Evolutionary conservation across 1,140 invertebrate species (phyloP).

Genomic region (Caenorhabditis tropicalis): DNA sequence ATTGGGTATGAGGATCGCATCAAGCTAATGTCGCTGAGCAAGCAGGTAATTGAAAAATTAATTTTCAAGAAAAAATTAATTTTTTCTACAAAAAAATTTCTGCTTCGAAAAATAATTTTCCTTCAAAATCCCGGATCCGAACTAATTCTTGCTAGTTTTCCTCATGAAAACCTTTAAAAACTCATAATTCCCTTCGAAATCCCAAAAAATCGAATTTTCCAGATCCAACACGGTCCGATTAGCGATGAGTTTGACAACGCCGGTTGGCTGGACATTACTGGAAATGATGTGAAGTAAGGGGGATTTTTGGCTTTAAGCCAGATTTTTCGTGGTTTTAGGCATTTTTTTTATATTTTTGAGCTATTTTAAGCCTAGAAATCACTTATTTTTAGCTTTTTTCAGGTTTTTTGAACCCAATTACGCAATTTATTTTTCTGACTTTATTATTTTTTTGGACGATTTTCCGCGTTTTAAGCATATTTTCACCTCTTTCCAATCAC

Average conservation of each 20-base stretch:
- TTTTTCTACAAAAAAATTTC: background rate
- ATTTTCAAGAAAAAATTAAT: background rate
- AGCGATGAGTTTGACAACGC: constrained; percentile 41
- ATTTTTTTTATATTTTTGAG: too few relatives aligned
- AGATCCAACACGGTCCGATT: constrained; percentile 37
- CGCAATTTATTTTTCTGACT: too few relatives aligned
- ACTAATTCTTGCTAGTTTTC: too few relatives aligned
- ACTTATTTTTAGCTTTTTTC: too few relatives aligned
- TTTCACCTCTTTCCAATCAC: too few relatives aligned
- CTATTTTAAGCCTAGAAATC: too few relatives aligned
- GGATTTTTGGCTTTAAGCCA: background rate
- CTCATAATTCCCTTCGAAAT: too few relatives aligned
- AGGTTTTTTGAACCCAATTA: too few relatives aligned
- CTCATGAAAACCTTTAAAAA: too few relatives aligned
- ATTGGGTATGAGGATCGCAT: constrained; percentile 54
- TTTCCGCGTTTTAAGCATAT: too few relatives aligned
- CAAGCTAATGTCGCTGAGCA: constrained; percentile 54
- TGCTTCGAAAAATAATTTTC: background rate
- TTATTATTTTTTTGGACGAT: too few relatives aligned
- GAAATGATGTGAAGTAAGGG: constrained; percentile 41
- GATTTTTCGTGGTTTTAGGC: background rate
- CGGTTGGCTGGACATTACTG: constrained; percentile 51
- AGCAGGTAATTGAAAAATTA: constrained; percentile 49
- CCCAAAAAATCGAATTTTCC: background rate
- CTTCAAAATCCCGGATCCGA: background rate